Percentiles rank a stretch among this genome's conserved stretches.
Conservation (phyloP, 1,140 invertebrate genomes). For the Hyphantria cunea region DNA sequence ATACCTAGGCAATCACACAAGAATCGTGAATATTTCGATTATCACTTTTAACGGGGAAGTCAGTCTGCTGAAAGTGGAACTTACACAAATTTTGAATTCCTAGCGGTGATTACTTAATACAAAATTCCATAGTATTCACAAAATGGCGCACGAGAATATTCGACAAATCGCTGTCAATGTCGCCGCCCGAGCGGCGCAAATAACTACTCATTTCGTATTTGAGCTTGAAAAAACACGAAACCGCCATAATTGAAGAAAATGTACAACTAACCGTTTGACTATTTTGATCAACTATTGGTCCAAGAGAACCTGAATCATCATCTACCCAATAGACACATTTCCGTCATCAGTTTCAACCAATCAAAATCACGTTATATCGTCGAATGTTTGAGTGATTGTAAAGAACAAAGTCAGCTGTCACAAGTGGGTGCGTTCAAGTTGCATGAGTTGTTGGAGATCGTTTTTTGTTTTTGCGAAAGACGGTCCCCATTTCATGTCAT, state of each 20-base stretch:
- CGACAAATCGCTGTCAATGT: conserved; percentile 79
- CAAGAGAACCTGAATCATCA: background rate
- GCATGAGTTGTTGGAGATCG: too few relatives aligned
- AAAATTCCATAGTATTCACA: conserved; percentile 78
- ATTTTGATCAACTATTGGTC: conserved; percentile 17
- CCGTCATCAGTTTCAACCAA: background rate
- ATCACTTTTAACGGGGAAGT: conserved; percentile 38
- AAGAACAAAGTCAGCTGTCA: conserved; percentile 27
- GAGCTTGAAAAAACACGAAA: conserved; percentile 80
- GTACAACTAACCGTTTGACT: conserved; percentile 44
- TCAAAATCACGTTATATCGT: background rate
- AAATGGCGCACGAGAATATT: conserved; percentile 81
- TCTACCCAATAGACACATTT: background rate
- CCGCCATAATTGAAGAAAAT: conserved; percentile 72
- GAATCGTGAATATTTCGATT: conserved; percentile 48
- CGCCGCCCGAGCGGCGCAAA: conserved; percentile 77
- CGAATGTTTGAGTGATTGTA: background rate
- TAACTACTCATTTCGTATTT: conserved; percentile 81
- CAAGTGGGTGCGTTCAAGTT: conserved; percentile 15
- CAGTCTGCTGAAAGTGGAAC: conserved; percentile 53
- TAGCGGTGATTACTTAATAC: conserved; percentile 72
- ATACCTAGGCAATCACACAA: conserved; percentile 45
- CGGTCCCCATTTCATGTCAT: too few relatives aligned
- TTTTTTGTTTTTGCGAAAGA: too few relatives aligned
- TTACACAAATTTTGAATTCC: conserved; percentile 56